Percentiles rank a stretch among this genome's conserved stretches.
Evolutionary conservation across 1,140 invertebrate species (phyloP).

Genomic region (Maconellicoccus hirsutus): DNA sequence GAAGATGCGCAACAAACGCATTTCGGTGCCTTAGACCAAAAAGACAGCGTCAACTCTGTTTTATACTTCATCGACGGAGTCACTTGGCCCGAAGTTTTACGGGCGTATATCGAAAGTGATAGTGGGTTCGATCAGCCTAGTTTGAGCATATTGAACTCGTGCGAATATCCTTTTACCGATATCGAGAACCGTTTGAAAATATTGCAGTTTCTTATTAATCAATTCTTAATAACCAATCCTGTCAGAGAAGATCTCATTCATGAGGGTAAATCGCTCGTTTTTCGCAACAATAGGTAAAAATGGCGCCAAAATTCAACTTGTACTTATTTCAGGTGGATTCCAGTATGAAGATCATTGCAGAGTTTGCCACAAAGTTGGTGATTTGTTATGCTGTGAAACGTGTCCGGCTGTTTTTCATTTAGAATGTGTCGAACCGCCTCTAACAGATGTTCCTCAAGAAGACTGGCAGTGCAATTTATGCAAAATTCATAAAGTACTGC

Average conservation of each 20-base stretch:
- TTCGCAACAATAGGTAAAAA: background rate
- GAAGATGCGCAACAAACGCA: slow-evolving; percentile 90
- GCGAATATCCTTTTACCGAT: slow-evolving; percentile 80
- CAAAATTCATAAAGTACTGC: slow-evolving; percentile 67
- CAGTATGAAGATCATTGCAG: slow-evolving; percentile 92
- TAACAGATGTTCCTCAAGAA: slow-evolving; percentile 84
- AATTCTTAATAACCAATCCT: slow-evolving; percentile 85
- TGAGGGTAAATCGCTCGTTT: slow-evolving; percentile 51
- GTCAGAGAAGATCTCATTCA: slow-evolving; percentile 84
- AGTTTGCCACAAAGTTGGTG: slow-evolving; percentile 86
- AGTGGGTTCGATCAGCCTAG: slow-evolving; percentile 60
- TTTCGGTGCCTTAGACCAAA: slow-evolving; percentile 89
- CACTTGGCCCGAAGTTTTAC: slow-evolving; percentile 86
- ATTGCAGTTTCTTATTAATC: slow-evolving; percentile 81
- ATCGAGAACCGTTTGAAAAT: slow-evolving; percentile 74
- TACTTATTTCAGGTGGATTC: slow-evolving; percentile 53
- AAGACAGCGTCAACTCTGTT: slow-evolving; percentile 89
- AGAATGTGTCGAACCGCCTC: slow-evolving; percentile 86
- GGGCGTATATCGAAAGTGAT: slow-evolving; percentile 81
- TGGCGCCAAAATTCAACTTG: slow-evolving; percentile 1
- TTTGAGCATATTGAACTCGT: slow-evolving; percentile 50
- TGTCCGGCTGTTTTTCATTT: slow-evolving; percentile 94
- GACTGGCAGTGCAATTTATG: slow-evolving; percentile 94
- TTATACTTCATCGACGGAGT: slow-evolving; percentile 84
- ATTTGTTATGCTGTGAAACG: slow-evolving; percentile 90